Percentiles rank a stretch among this genome's conserved stretches.
Evolutionary conservation across 1,140 invertebrate genomes (phyloP).

Genomic region (Drosophila orosa): DNA sequence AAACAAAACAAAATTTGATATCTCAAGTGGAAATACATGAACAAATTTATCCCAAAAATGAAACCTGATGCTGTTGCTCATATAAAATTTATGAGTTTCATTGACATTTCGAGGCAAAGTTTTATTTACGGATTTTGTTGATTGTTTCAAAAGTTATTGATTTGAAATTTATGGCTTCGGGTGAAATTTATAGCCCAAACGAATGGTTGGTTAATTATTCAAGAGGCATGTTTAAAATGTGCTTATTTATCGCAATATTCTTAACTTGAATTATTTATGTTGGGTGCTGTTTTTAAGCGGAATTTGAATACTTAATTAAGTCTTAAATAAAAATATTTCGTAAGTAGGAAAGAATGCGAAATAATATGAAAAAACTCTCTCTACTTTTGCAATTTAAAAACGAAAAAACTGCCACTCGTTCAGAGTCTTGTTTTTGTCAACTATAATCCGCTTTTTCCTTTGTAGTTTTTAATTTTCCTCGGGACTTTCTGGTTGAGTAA

Average conservation of each 20-base stretch:
- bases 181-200: conserved; percentile 1
- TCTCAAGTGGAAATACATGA: conserved; percentile 44
- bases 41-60: conserved; percentile 14
- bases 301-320: background rate
- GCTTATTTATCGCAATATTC: background rate
- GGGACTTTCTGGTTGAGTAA: conserved; percentile 17
- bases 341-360: background rate
- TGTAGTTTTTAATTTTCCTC: conserved; percentile 21
- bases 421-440: background rate
- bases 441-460: conserved; percentile 15
- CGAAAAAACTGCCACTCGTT: background rate
- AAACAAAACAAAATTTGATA: conserved; percentile 16
- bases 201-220: conserved; percentile 21
- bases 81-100: conserved; percentile 37
- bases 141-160: conserved; percentile 27
- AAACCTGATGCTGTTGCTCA: conserved; percentile 33
- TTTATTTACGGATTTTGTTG: conserved; percentile 9
- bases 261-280: background rate
- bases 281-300: background rate
- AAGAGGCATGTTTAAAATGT: conserved; percentile 4
- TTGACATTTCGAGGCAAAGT: conserved; percentile 18
- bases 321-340: background rate
- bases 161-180: conserved; percentile 22
- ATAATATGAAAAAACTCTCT: accelerated
- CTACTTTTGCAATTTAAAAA: background rate